These are phyloP conservation scores for Dasyurus viverrinus DNA, from an alignment of 2,113 vertebrate species.

Conservation along the genomic window DNA sequence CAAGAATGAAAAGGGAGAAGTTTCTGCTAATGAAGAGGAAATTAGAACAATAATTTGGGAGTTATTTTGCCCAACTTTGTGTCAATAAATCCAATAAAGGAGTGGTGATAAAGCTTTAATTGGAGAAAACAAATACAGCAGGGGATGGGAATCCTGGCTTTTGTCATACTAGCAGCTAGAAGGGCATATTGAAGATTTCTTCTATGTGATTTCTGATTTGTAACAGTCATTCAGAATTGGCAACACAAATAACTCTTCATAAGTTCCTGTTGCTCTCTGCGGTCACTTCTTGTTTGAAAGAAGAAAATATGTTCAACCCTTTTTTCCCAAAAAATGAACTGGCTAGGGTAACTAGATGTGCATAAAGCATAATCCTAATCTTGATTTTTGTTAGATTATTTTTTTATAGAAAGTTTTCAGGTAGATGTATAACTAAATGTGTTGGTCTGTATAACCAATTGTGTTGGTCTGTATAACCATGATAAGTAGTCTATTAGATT, in stretches of 20 bases:
- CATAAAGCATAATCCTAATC: background rate
- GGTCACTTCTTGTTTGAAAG: background rate
- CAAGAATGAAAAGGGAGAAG: too few species aligned
- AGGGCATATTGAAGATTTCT: background rate
- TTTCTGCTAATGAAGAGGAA: too few species aligned
- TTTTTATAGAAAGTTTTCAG: background rate
- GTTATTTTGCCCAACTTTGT: too few species aligned
- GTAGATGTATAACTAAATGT: background rate
- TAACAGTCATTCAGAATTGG: background rate
- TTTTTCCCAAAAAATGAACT: background rate
- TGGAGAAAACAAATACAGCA: background rate
- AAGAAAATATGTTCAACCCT: background rate
- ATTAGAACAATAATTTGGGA: too few species aligned
- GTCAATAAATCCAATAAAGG: too few species aligned
- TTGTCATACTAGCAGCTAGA: background rate
- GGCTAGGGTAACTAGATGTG: background rate
- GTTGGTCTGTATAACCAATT: background rate
- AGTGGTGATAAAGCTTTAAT: background rate
- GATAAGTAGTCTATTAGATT: background rate
- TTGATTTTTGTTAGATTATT: background rate
- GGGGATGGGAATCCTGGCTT: background rate
- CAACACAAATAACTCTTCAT: background rate
- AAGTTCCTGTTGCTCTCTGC: background rate
- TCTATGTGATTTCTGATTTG: background rate
- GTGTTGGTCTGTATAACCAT: background rate